Evolutionary conservation across 2,113 vertebrate genomes (phyloP).

Genomic region (Rousettus leschenaultii): DNA sequence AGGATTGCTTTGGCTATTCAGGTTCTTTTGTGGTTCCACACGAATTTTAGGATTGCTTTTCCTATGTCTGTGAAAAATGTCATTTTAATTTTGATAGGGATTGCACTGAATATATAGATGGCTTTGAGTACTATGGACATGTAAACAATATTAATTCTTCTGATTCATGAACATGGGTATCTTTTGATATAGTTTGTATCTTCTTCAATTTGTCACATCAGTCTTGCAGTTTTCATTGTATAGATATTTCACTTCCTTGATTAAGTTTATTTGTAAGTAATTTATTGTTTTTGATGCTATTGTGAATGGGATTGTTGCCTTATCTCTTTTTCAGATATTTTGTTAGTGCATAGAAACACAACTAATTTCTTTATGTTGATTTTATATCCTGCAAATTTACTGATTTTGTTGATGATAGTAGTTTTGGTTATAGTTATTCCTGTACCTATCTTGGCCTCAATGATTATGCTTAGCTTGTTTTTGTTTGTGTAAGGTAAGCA

Average conservation of each 20-base stretch:
- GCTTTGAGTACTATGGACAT: neutral
- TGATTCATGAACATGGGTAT: neutral
- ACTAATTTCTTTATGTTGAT: neutral
- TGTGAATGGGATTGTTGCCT: neutral
- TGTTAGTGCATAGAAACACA: neutral
- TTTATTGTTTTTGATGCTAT: neutral
- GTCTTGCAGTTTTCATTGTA: neutral
- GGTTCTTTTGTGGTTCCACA: neutral
- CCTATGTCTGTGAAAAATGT: neutral
- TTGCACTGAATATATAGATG: neutral
- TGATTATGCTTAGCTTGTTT: neutral
- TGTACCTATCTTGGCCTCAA: neutral
- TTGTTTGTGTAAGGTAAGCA: neutral
- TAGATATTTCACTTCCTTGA: neutral
- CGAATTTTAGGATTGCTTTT: neutral
- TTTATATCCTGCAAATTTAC: neutral
- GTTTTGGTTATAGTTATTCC: neutral
- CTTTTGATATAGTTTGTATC: neutral
- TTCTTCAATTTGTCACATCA: neutral
- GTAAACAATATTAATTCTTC: neutral
- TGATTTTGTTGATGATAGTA: neutral
- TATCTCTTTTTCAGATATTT: neutral
- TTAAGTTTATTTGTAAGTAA: neutral
- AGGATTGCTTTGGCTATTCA: neutral
- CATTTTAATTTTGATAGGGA: neutral